Base-by-base conservation (phyloP, 2,888 invertebrate genomes). In the Thymelicus sylvestris region DNA sequence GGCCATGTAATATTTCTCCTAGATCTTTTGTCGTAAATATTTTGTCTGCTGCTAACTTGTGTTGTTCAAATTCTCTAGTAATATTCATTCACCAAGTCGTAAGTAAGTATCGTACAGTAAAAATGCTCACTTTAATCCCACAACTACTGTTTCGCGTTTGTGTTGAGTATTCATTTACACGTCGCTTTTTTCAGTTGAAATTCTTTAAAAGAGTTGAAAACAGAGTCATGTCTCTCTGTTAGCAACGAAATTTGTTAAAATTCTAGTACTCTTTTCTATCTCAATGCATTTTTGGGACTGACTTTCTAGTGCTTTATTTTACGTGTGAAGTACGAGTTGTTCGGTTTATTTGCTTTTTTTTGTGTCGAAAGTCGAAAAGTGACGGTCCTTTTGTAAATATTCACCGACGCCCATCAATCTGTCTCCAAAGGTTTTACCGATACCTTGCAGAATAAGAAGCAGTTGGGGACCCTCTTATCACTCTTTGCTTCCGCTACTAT, bases 101-200 rank as follows among this genome's bases (percentile, higher is more conserved):
- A 57, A 57, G 12, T 55, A 5, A 13, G 13, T 57, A 38, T 66
- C 66, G 59, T 60, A 48, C 10, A 13, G 6, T 55, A 39, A 13
- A 8, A 60, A 60, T 12, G 31, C 12, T 24, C 44, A n/a, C 19
- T 57, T 50, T 60, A 24, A 67, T 62, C 24, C 65, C 65, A 38
- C 59, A 60, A 66, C 57, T 57, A 70, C 65, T 52, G 70, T 70
- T 61, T 52, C 60, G 41, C 60, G 70, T 65, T 66, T 70, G 60
- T 60, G 65, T 70, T 65, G 65, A 70, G 65, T 44, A 62, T 62
- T 71, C 60, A 66, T 71, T 71, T 61, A 71, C 61, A 71, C 66
- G 66, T 62, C 12, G 15, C 66, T 47, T 71, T 66, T 71, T 66
- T 66, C 65, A 61, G 70, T 47, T 66, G 65, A 50, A 67, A 52